Conservation (phyloP, 2,797 vertebrate genomes). For the Sebastes melanostomus region DNA sequence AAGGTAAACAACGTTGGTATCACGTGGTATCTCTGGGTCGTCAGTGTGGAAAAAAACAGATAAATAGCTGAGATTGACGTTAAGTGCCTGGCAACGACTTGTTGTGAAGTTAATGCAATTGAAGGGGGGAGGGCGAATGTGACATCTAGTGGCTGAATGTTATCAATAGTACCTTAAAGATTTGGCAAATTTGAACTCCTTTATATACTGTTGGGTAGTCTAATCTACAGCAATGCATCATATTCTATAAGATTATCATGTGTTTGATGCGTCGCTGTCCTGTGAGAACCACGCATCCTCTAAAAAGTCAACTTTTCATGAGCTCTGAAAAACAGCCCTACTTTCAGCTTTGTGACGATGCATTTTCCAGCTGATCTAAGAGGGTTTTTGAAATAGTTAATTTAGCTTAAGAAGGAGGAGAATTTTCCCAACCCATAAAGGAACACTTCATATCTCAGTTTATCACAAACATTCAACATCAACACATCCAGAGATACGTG, state of each 20-base stretch:
- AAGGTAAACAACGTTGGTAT: fast-evolving
- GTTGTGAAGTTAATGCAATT: too few relatives aligned
- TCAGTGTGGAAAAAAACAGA: too few relatives aligned
- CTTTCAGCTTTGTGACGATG: background rate
- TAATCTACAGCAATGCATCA: background rate
- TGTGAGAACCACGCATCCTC: too few relatives aligned
- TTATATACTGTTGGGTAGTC: background rate
- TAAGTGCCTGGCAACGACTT: too few relatives aligned
- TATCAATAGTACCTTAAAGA: too few relatives aligned
- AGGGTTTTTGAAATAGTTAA: background rate
- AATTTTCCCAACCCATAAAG: background rate
- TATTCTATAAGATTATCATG: background rate
- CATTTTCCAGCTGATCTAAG: background rate
- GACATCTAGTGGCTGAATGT: too few relatives aligned
- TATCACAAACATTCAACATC: background rate
- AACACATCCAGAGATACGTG: too few relatives aligned
- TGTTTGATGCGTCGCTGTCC: background rate
- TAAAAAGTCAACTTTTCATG: background rate
- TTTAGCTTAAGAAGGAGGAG: background rate
- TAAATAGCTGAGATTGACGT: too few relatives aligned
- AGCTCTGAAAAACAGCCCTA: background rate
- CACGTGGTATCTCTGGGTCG: too few relatives aligned
- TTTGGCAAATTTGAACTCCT: background rate
- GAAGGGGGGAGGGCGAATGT: fast-evolving
- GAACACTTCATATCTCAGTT: background rate